Conservation (phyloP, 2,113 vertebrate species). For the Dissostichus mawsoni region DNA sequence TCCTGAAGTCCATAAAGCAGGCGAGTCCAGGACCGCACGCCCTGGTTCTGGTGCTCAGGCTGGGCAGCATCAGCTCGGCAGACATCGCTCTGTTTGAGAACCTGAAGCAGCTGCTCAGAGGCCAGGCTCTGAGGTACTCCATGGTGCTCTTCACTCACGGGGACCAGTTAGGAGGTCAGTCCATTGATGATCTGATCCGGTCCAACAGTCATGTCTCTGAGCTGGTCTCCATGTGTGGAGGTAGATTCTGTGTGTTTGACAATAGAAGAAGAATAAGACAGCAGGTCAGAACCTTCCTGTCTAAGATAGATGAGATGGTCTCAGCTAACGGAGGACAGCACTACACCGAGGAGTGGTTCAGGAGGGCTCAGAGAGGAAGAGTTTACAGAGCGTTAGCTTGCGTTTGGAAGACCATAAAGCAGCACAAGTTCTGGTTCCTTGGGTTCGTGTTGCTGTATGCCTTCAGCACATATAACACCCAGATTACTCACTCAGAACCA, state of each 20-base stretch:
- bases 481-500: too few relatives aligned
- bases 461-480: too few relatives aligned
- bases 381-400: too few relatives aligned
- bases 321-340: too few relatives aligned
- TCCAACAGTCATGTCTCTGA: accelerated
- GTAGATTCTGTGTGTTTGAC: constrained; percentile 18
- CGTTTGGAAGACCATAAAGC: too few relatives aligned
- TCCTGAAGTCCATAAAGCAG: not conserved
- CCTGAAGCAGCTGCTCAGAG: not conserved
- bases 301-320: constrained; percentile 5
- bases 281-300: constrained; percentile 18
- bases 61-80: not conserved
- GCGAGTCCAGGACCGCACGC: constrained; percentile 3
- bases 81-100: not conserved
- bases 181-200: not conserved
- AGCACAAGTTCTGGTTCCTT: too few relatives aligned
- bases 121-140: not conserved
- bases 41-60: constrained; percentile 13
- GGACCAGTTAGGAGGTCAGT: not conserved
- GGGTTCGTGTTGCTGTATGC: too few relatives aligned
- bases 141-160: constrained; percentile 34
- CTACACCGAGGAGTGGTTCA: not conserved
- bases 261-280: not conserved
- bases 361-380: too few relatives aligned
- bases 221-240: not conserved